These are phyloP conservation scores for Panurus biarmicus DNA, from an alignment of 2,113 vertebrate species.

Conservation along the genomic window DNA sequence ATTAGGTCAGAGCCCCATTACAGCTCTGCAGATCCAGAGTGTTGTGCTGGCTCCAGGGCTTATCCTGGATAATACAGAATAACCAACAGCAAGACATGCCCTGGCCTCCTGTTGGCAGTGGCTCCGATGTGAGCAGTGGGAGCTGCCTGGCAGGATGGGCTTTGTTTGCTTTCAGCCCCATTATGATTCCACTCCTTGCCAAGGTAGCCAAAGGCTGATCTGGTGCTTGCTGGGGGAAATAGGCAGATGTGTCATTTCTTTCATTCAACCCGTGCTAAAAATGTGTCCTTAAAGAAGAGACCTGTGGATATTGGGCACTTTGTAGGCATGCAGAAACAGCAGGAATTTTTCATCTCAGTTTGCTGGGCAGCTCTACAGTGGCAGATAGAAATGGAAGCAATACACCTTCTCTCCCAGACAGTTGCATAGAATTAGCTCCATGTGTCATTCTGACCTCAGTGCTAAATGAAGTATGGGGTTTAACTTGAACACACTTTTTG, in stretches of 20 bases:
- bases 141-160: background rate
- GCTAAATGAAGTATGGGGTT: background rate
- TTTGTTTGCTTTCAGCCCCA: background rate
- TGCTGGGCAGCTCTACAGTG: background rate
- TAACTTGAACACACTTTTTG: background rate
- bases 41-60: background rate
- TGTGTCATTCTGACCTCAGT: background rate
- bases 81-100: background rate
- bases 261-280: background rate
- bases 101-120: fast-evolving
- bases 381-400: background rate
- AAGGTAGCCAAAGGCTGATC: background rate
- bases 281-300: background rate
- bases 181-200: background rate
- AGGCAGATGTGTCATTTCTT: background rate
- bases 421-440: background rate
- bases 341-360: background rate
- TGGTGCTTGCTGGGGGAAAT: background rate
- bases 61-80: background rate
- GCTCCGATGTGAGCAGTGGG: fast-evolving
- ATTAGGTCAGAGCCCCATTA: background rate
- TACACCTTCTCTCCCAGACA: background rate
- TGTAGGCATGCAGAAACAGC: background rate
- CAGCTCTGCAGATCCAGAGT: background rate
- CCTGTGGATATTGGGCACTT: background rate